phyloP scores from a whole-genome alignment of 2,797 vertebrate species.

The Poeciliopsis turneri region DNA sequence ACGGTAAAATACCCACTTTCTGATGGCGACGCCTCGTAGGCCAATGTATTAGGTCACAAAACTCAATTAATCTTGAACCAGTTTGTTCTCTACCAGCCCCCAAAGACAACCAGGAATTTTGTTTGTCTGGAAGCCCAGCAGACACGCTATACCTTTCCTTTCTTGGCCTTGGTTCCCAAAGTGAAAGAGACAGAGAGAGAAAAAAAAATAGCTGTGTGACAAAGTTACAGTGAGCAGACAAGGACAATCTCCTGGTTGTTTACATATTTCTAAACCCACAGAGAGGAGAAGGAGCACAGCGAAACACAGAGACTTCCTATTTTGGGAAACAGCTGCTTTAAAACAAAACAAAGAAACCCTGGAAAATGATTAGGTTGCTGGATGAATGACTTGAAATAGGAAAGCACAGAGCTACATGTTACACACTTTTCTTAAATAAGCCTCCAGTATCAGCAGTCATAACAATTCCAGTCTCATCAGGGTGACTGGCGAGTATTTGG shows the following conservation, averaged over 20 bases:
- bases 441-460: conserved; percentile 5
- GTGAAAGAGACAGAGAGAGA: conserved; percentile 39
- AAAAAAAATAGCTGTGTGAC: conserved; percentile 33
- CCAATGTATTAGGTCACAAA: neutral
- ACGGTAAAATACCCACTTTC: neutral
- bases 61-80: neutral
- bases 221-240: conserved; percentile 33
- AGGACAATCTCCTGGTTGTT: conserved; percentile 60
- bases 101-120: conserved; percentile 3
- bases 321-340: conserved; percentile 74
- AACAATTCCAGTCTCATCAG: conserved; percentile 1
- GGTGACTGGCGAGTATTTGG: conserved; percentile 30
- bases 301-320: conserved; percentile 62
- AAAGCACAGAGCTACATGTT: conserved; percentile 17
- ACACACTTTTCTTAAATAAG: conserved; percentile 15
- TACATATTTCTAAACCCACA: conserved; percentile 68
- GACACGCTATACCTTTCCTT: conserved; percentile 24
- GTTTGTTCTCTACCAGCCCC: neutral
- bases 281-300: conserved; percentile 47
- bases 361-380: conserved; percentile 25
- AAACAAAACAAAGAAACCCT: conserved; percentile 47
- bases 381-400: conserved; percentile 9
- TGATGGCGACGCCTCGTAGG: neutral
- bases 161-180: conserved; percentile 21
- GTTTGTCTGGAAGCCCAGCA: conserved; percentile 19